Evolutionary conservation across 2,113 vertebrate genomes (phyloP).

Genomic region (Panthera uncia): DNA sequence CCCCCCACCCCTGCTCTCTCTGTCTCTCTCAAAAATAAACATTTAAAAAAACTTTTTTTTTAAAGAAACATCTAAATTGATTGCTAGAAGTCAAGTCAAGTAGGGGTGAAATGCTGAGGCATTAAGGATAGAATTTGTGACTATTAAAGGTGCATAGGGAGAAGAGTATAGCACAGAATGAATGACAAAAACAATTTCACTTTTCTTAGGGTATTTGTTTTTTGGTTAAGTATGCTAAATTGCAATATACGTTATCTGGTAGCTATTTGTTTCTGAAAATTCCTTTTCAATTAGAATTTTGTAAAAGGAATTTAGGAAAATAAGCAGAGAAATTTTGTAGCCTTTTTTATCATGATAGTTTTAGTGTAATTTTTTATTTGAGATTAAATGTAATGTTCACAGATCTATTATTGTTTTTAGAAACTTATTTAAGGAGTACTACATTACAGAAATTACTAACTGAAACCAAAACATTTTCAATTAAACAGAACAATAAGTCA

Average conservation of each 20-base stretch:
- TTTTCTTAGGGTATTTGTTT: conserved; percentile 18
- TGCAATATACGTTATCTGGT: neutral
- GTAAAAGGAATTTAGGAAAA: conserved; percentile 57
- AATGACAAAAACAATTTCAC: neutral
- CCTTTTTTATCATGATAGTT: conserved; percentile 48
- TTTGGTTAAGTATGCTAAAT: conserved; percentile 29
- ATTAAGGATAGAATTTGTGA: conserved; percentile 19
- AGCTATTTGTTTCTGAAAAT: conserved; percentile 29
- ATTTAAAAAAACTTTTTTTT: no score
- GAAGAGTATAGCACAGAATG: neutral
- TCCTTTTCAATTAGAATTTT: conserved; percentile 58
- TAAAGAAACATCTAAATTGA: neutral
- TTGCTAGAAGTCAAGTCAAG: conserved; percentile 11
- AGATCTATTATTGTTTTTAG: conserved; percentile 40
- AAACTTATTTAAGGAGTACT: conserved; percentile 45
- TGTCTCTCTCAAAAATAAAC: no score
- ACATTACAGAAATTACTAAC: conserved; percentile 53
- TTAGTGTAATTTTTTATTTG: conserved; percentile 46
- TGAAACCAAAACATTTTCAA: conserved; percentile 1
- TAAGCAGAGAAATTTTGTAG: neutral
- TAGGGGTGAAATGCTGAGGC: neutral
- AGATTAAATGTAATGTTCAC: conserved; percentile 35
- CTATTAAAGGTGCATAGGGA: conserved; percentile 6
- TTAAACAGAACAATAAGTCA: conserved; percentile 24
- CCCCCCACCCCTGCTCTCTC: no score